Percentiles rank a stretch among this genome's conserved stretches.
These are phyloP conservation scores for Oenanthe oenanthe DNA, from an alignment of 2,113 vertebrate genomes.

Conservation along the genomic window DNA sequence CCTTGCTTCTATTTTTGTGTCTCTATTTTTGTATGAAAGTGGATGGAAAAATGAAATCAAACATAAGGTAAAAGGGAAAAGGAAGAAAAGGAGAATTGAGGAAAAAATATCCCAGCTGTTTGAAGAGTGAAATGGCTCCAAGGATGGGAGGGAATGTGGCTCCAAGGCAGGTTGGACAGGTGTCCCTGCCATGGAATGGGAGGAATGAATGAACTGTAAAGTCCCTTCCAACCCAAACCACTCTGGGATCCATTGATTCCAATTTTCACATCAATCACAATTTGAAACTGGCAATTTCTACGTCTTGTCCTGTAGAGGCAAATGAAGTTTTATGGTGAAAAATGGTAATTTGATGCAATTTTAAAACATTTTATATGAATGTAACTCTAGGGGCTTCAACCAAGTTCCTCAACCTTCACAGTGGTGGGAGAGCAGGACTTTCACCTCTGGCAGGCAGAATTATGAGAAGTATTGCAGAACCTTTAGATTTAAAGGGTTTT, in stretches of 20 bases:
- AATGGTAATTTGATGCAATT: background rate
- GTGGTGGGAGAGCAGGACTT: background rate
- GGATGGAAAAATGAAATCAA: background rate
- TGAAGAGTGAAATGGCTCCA: background rate
- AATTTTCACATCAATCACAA: background rate
- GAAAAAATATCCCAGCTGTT: accelerated
- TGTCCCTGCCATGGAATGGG: background rate
- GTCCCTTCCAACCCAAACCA: background rate
- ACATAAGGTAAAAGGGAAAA: background rate
- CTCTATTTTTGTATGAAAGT: background rate
- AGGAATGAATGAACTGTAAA: background rate
- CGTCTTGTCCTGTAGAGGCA: background rate
- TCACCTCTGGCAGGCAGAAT: constrained; percentile 6
- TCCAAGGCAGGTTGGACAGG: background rate
- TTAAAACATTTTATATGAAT: background rate
- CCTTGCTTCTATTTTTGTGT: background rate
- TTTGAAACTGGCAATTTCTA: background rate
- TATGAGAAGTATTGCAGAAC: background rate
- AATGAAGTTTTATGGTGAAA: background rate
- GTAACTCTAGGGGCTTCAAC: background rate
- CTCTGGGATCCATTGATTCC: background rate
- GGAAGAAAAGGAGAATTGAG: background rate
- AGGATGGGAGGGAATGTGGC: background rate
- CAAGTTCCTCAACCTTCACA: background rate
- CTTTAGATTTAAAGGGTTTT: constrained; percentile 27